Percentiles rank a stretch among this genome's conserved stretches.
These are phyloP conservation scores for Pachyramphus minor DNA, from an alignment of 2,113 vertebrate species.

Conservation along the genomic window DNA sequence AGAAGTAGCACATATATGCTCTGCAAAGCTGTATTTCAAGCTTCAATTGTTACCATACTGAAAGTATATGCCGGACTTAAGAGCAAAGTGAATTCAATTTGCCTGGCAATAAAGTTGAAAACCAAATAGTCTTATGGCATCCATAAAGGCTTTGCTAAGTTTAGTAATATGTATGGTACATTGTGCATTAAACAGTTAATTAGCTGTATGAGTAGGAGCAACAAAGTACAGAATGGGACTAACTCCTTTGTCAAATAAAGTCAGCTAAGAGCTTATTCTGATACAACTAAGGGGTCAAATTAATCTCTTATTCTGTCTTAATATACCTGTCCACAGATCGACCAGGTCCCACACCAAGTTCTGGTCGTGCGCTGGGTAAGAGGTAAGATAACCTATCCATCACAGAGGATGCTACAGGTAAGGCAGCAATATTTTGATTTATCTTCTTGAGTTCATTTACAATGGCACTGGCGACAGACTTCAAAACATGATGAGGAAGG, in stretches of 20 bases:
- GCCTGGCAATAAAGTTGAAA: neutral
- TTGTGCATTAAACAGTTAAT: neutral
- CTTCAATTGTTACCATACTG: neutral
- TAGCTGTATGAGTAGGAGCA: neutral
- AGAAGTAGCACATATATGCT: neutral
- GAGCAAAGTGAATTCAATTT: neutral
- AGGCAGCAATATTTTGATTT: constrained; percentile 98
- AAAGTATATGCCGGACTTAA: neutral
- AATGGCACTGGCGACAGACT: constrained; percentile 91
- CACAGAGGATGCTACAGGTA: constrained; percentile 98
- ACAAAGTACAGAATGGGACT: neutral
- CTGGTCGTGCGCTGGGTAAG: constrained; percentile 92
- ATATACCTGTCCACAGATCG: constrained; percentile 94
- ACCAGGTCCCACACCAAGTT: constrained; percentile 95
- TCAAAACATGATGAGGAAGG: constrained; percentile 96
- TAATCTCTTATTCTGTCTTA: neutral
- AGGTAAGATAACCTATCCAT: constrained; percentile 99
- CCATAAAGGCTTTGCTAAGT: neutral
- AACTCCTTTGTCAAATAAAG: neutral
- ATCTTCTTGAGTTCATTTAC: constrained; percentile 99
- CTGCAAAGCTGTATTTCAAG: neutral
- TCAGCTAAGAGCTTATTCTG: neutral
- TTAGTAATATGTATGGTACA: neutral
- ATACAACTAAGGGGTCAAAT: neutral
- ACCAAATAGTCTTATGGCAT: neutral